Conservation (phyloP, 1,140 invertebrate species). For the Pentalonia nigronervosa region DNA sequence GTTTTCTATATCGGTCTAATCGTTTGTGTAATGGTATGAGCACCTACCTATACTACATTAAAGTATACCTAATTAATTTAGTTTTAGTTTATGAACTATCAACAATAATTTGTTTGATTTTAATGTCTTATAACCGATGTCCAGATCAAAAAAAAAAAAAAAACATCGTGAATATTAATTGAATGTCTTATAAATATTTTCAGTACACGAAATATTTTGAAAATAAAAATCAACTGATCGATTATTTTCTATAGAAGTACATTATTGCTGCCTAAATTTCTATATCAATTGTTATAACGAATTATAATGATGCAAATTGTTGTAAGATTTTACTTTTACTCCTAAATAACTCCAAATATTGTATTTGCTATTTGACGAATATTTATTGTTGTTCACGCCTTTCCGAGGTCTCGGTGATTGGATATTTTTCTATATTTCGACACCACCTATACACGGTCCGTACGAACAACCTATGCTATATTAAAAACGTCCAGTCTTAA, state of each 20-base stretch:
- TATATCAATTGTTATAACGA: background rate
- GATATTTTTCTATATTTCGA: background rate
- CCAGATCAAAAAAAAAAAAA: background rate
- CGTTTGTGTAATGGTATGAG: too few species aligned
- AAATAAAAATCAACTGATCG: background rate
- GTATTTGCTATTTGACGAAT: background rate
- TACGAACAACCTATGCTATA: background rate
- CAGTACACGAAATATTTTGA: background rate
- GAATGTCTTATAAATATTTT: too few species aligned
- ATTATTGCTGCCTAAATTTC: background rate
- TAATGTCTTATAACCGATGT: too few species aligned
- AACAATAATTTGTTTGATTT: background rate
- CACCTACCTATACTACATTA: too few species aligned
- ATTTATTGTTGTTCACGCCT: background rate
- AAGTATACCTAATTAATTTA: background rate
- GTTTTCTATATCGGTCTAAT: background rate
- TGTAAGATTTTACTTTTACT: background rate
- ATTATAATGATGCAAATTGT: background rate
- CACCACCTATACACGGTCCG: fast-evolving
- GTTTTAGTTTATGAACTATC: background rate
- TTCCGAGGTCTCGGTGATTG: background rate
- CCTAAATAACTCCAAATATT: background rate
- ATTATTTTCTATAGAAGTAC: too few species aligned
- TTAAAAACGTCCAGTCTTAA: background rate
- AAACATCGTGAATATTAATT: background rate